Percentiles rank a stretch among this genome's conserved stretches.
These are phyloP conservation scores for Daktulosphaira vitifoliae DNA, from an alignment of 1,140 invertebrate genomes.

Conservation along the genomic window DNA sequence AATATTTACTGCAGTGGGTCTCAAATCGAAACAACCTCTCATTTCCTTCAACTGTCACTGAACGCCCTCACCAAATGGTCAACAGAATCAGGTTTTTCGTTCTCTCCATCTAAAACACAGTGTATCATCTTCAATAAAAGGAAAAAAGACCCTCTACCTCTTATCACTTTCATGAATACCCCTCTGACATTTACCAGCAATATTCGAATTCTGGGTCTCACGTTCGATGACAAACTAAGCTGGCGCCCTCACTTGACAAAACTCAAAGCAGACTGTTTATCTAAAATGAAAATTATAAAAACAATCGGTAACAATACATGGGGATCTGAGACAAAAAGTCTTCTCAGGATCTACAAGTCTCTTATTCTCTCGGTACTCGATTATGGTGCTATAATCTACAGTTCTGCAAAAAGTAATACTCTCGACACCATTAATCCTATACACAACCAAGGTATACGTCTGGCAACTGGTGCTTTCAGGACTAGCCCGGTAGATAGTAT, in stretches of 20 bases:
- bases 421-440: not conserved
- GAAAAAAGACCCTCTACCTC: not conserved
- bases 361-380: not conserved
- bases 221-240: not conserved
- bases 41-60: constrained; percentile 4
- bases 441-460: not conserved
- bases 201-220: no score
- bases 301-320: not conserved
- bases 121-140: not conserved
- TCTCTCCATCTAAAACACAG: no score
- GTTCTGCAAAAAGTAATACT: not conserved
- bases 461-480: not conserved
- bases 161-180: not conserved
- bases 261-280: not conserved
- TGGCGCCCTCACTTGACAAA: not conserved
- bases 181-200: not conserved
- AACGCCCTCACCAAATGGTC: not conserved
- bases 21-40: constrained; percentile 6
- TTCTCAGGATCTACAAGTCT: not conserved
- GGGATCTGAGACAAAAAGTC: not conserved
- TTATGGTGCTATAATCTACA: not conserved
- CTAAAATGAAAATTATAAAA: constrained; percentile 4
- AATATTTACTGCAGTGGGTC: not conserved
- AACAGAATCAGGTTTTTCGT: no score
- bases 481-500: not conserved